Conservation (phyloP, 2,113 vertebrate species). For the rabbit (Oryctolagus cuniculus) region DNA sequence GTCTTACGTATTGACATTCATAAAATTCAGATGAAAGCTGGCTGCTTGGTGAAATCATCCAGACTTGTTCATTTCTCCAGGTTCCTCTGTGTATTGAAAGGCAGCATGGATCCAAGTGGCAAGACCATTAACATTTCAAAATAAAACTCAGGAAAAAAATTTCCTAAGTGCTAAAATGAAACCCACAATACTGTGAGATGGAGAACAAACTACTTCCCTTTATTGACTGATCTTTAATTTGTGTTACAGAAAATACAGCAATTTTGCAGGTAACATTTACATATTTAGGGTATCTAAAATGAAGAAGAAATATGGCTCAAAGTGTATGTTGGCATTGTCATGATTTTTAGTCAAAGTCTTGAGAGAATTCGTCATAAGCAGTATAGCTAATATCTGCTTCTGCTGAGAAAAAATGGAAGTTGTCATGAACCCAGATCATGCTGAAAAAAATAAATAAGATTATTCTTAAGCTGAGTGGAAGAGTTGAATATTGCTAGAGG, state of each 20-base stretch:
- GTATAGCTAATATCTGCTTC: conserved; percentile 49
- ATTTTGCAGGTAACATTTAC: neutral
- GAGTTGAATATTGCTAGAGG: conserved; percentile 51
- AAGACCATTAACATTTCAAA: neutral
- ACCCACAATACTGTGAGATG: conserved; percentile 9
- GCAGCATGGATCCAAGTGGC: neutral
- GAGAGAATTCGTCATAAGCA: conserved; percentile 56
- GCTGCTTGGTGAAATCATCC: neutral
- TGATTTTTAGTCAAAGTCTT: conserved; percentile 43
- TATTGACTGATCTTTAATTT: neutral
- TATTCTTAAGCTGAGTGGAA: conserved; percentile 50
- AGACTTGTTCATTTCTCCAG: neutral
- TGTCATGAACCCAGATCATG: conserved; percentile 59
- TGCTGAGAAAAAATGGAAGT: conserved; percentile 59
- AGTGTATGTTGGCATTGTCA: neutral
- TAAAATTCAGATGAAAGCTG: conserved; percentile 31
- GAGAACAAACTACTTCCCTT: conserved; percentile 50
- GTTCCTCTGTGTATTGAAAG: neutral
- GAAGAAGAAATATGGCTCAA: neutral
- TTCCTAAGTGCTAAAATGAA: neutral
- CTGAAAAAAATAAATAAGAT: conserved; percentile 45
- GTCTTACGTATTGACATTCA: neutral
- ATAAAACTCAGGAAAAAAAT: neutral
- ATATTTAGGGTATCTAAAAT: conserved; percentile 42
- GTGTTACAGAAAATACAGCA: neutral